Evolutionary conservation across 2,797 vertebrate genomes (phyloP).

Genomic region (Trematomus bernacchii): DNA sequence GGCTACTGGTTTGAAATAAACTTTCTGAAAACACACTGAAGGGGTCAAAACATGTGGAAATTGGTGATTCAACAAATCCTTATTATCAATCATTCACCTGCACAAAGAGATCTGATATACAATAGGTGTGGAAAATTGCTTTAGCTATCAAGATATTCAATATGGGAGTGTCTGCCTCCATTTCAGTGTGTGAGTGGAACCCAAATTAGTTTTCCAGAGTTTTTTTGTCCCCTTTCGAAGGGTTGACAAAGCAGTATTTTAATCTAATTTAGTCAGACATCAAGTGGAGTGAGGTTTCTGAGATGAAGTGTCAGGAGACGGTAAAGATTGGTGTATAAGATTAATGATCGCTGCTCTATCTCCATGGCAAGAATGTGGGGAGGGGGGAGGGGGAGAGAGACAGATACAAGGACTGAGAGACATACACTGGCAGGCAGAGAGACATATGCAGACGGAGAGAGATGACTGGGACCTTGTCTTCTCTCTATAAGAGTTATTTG

Average conservation of each 20-base stretch:
- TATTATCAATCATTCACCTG: constrained; percentile 15
- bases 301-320: constrained; percentile 65
- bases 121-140: constrained; percentile 38
- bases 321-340: constrained; percentile 61
- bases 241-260: constrained; percentile 67
- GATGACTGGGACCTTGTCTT: constrained; percentile 54
- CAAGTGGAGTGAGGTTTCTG: constrained; percentile 56
- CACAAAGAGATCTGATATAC: constrained; percentile 21
- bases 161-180: constrained; percentile 31
- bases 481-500: constrained; percentile 55
- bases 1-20: neutral
- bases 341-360: constrained; percentile 44
- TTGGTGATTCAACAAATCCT: constrained; percentile 1
- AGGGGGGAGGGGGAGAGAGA: constrained; percentile 6
- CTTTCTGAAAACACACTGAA: neutral
- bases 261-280: constrained; percentile 69
- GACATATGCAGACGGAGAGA: constrained; percentile 28
- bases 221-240: constrained; percentile 45
- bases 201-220: constrained; percentile 52
- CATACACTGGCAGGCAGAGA: constrained; percentile 23
- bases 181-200: constrained; percentile 47
- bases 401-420: constrained; percentile 33
- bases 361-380: neutral
- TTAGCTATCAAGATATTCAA: constrained; percentile 29
- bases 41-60: constrained; percentile 8